These are phyloP conservation scores for Phalloptychus januarius DNA, from an alignment of 2,797 vertebrate genomes.

Conservation along the genomic window DNA sequence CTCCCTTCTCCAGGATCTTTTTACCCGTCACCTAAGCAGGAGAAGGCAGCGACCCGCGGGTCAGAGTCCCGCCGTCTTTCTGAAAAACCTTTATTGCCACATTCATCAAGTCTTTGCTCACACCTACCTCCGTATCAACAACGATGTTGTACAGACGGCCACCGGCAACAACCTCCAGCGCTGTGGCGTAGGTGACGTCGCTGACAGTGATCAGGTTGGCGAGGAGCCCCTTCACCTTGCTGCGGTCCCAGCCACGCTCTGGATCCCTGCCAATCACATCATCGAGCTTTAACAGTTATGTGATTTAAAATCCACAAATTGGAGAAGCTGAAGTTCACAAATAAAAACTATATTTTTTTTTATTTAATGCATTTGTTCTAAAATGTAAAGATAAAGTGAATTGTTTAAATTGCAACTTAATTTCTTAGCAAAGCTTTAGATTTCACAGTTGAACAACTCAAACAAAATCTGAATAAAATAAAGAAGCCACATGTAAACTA, in stretches of 20 bases:
- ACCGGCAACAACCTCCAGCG: constrained; percentile 91
- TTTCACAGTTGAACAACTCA: not conserved
- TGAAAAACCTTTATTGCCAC: not conserved
- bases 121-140: constrained; percentile 92
- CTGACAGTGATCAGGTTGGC: constrained; percentile 86
- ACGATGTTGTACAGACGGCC: constrained; percentile 93
- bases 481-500: not conserved
- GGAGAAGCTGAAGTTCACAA: not conserved
- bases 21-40: constrained; percentile 88
- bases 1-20: constrained; percentile 93
- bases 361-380: too few species aligned
- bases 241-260: constrained; percentile 88
- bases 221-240: constrained; percentile 90
- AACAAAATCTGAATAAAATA: not conserved
- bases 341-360: too few species aligned
- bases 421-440: not conserved
- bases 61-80: not conserved
- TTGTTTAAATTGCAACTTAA: not conserved
- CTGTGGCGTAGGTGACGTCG: constrained; percentile 86
- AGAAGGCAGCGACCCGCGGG: not conserved
- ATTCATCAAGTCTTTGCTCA: not conserved
- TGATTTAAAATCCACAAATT: not conserved
- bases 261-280: constrained; percentile 80
- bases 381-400: not conserved
- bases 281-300: not conserved